Percentiles rank a stretch among this genome's conserved stretches.
phyloP scores from a whole-genome alignment of 1,140 invertebrate genomes.

The Zaprionus capensis region DNA sequence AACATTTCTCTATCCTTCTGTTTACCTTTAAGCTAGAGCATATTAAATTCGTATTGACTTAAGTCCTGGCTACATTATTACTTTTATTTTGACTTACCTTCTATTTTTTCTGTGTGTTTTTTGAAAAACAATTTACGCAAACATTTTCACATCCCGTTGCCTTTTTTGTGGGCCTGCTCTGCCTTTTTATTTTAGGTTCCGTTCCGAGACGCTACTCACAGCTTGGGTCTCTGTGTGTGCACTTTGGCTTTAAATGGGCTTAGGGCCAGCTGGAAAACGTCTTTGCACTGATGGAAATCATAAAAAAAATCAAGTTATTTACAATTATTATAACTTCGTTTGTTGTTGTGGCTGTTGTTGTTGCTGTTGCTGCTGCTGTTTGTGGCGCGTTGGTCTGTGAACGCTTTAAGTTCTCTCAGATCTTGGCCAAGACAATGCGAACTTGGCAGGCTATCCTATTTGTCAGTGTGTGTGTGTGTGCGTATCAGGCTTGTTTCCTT shows the following conservation, averaged over 20 bases:
- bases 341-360: not conserved
- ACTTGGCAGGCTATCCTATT: constrained; percentile 36
- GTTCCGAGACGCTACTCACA: not conserved
- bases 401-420: constrained; percentile 69
- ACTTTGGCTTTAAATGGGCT: constrained; percentile 50
- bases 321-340: constrained; percentile 71
- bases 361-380: constrained; percentile 40
- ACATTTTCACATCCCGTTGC: constrained; percentile 55
- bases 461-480: constrained; percentile 18
- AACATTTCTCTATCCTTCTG: not conserved
- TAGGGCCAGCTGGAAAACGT: constrained; percentile 53
- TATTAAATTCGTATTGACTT: constrained; percentile 15
- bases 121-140: constrained; percentile 63
- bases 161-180: constrained; percentile 31
- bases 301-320: constrained; percentile 68
- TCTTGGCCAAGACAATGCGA: constrained; percentile 56
- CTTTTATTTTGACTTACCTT: constrained; percentile 27
- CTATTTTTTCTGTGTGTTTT: constrained; percentile 19
- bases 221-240: constrained; percentile 42
- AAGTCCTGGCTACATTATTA: constrained; percentile 2
- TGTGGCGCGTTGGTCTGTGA: constrained; percentile 67
- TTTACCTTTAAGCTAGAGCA: constrained; percentile 7
- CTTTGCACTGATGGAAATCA: constrained; percentile 27
- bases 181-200: constrained; percentile 13
- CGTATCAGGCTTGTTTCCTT: constrained; percentile 45